Evolutionary conservation across 2,113 vertebrate genomes (phyloP).

Genomic region (Poicephalus meyeri): DNA sequence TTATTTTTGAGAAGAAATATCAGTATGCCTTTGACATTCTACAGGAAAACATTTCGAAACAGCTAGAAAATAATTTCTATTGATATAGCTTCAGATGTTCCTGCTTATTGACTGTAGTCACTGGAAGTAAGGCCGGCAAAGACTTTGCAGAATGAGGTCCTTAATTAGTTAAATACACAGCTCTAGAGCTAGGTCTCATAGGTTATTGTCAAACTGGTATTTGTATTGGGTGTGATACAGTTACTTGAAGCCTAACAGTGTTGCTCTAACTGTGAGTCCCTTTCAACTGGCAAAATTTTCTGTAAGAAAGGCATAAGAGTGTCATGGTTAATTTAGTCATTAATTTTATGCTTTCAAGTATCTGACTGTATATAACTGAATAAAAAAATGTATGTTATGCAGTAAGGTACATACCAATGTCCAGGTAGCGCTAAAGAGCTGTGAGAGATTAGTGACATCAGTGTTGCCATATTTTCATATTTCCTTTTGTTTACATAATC

Average conservation of each 20-base stretch:
- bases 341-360: neutral
- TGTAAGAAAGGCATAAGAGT: neutral
- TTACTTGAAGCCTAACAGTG: neutral
- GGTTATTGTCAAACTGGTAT: neutral
- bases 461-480: fast-evolving
- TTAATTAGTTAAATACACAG: neutral
- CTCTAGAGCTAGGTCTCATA: neutral
- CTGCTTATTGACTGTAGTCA: neutral
- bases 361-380: neutral
- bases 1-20: neutral
- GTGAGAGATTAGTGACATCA: neutral
- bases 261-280: neutral
- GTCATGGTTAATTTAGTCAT: neutral
- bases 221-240: neutral
- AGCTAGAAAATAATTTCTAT: neutral
- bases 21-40: neutral
- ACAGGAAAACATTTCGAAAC: neutral
- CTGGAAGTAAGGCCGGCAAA: neutral
- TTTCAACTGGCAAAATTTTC: neutral
- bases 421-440: neutral
- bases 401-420: fast-evolving
- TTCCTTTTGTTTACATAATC: neutral
- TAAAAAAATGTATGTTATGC: neutral
- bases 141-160: neutral
- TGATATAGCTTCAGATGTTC: neutral